Base-by-base conservation (phyloP, 2,113 vertebrate species). In the Ibidorhyncha struthersii region DNA sequence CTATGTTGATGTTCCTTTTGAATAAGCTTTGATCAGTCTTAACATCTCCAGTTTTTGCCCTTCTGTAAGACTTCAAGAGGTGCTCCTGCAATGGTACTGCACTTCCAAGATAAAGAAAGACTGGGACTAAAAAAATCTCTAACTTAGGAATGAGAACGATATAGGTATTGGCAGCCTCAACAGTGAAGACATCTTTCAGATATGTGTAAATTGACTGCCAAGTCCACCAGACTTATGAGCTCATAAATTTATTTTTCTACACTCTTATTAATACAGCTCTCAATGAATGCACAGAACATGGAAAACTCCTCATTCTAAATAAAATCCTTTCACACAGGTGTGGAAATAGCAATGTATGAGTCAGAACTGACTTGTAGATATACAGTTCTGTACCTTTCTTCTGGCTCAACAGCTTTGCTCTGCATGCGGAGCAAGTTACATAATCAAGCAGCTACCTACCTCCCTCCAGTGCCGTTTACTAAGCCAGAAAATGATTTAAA, bases 191-290 rank as follows among this genome's bases (percentile, higher is more conserved):
- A 50, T 41, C 25, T 41, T 86, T 79, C 32, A 74, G 50, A 32
- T 20, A 34, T 5, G 16, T 10, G 11, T 23, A 34, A 45, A 71
- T 1, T 0, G 0, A 92, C 40, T 76, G 50, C 45, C 13, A 56
- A 80, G 62, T 34, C 69, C 47, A 40, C 6, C 27, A 80, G 25
- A 18, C 13, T 32, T 55, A 40, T 0, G 16, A 76, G 29, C 29
- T 83, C 40, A 30, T 30, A 14, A 21, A 38, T 43, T 43, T 14
- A 3, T 47, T 78, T 78, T 63, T 30, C 40, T 56, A 56, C 8
- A 10, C 4, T 52, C 32, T n/a, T 55, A 49, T 15, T 56, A 63
- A 63, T 63, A 36, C 41, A 56, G 41, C 14, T 49, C 17, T 63
- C 25, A 56, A 63, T 8, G 11, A 71, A 78, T 22, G 17, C 32